These are phyloP conservation scores for Hypotaenidia okinawae DNA, from an alignment of 2,797 vertebrate genomes.

Conservation along the genomic window DNA sequence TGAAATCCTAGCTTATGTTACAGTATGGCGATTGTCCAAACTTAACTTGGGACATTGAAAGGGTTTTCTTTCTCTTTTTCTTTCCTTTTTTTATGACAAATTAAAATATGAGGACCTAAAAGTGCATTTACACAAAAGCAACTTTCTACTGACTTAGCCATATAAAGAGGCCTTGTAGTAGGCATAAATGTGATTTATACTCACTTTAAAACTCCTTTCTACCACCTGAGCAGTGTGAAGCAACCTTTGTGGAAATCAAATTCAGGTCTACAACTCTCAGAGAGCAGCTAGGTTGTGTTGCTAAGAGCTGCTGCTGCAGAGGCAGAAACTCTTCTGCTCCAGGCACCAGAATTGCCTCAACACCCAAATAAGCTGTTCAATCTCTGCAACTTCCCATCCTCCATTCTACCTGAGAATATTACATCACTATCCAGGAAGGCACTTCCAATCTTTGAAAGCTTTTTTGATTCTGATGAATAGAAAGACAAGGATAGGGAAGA, in stretches of 20 bases:
- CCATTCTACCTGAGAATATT: not conserved
- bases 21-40: constrained; percentile 16
- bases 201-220: constrained; percentile 19
- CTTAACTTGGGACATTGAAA: not conserved
- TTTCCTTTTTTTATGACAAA: not conserved
- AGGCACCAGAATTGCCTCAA: not conserved
- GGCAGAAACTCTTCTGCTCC: not conserved
- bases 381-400: not conserved
- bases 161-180: constrained; percentile 29
- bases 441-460: not conserved
- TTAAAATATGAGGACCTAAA: constrained; percentile 28
- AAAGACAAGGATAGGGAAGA: not conserved
- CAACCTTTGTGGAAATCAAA: constrained; percentile 12
- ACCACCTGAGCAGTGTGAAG: constrained; percentile 31
- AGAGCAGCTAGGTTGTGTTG: not conserved
- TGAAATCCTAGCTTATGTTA: constrained; percentile 51
- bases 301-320: not conserved
- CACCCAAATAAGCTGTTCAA: not conserved
- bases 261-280: not conserved
- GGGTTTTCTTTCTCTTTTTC: constrained; percentile 12
- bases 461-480: not conserved
- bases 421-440: not conserved
- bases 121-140: constrained; percentile 1
- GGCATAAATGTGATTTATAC: constrained; percentile 20
- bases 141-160: constrained; percentile 4